These are phyloP conservation scores for Sphenopsis melanotis DNA, from an alignment of 2,797 vertebrate species.

Conservation along the genomic window DNA sequence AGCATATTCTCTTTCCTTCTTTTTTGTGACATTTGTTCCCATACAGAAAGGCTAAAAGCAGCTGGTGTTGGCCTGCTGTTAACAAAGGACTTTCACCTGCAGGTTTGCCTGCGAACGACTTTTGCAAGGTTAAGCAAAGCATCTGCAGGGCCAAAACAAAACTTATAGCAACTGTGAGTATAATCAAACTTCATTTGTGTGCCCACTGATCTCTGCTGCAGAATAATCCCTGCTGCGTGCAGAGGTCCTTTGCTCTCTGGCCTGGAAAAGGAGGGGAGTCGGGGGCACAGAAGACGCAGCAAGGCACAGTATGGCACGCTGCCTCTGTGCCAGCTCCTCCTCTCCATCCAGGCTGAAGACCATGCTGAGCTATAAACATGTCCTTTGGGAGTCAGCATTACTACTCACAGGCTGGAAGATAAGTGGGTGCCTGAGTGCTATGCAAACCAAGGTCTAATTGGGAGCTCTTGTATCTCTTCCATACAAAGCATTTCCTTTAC, in stretches of 20 bases:
- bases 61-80: not conserved
- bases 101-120: not conserved
- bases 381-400: not conserved
- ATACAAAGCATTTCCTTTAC: accelerated
- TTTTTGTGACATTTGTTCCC: conserved; percentile 1
- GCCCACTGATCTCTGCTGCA: not conserved
- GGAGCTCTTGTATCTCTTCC: not conserved
- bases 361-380: not conserved
- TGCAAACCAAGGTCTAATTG: not conserved
- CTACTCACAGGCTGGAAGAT: not conserved
- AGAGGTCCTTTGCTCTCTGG: not conserved
- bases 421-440: not conserved
- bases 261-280: not conserved
- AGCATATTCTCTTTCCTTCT: not conserved
- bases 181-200: not conserved
- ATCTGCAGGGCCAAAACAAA: not conserved
- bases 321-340: not conserved
- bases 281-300: not conserved
- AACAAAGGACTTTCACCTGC: not conserved
- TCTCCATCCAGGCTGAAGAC: not conserved
- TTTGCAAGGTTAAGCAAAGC: not conserved
- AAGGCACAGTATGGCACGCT: accelerated
- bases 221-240: not conserved
- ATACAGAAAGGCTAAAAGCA: conserved; percentile 30
- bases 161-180: not conserved